Base-by-base conservation (phyloP, 2,113 vertebrate species). In the Megaceryle torquata region DNA sequence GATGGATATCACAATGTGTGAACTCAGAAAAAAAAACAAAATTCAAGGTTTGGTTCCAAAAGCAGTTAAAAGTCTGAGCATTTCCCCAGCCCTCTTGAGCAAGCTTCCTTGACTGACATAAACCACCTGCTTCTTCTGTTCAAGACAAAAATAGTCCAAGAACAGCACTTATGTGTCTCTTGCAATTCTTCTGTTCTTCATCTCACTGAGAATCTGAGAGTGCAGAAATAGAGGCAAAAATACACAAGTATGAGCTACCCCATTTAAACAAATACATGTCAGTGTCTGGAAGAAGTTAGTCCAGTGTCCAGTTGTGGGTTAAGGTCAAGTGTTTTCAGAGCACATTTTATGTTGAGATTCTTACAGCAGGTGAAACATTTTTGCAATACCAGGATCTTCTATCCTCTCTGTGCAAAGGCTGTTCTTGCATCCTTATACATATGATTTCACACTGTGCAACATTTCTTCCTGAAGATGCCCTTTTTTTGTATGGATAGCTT, bases 91-190 rank as follows among this genome's bases (percentile, higher is more conserved):
- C 53, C 48, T 78, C 63, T 71, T 46, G 17, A 95, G 41, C 44
- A 90, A 76, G 72, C 37, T 88, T 93, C 67, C 39, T 83, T 93
- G 85, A 93, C 80, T 93, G 82, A 88, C 10, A 1, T 78, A 95
- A 96, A 91, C 79, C 79, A 95, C 90, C 88, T 94, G 77, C 95
- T 93, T 86, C 95, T 94, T 91, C 86, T 76, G 76, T 79, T 96
- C 69, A 95, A 93, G 60, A 31, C 76, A 96, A 86, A 96, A 95
- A 87, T 89, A 94, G 46, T 61, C 41, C 59, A 77, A 70, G 63
- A 93, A 60, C 33, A 90, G 65, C 69, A 76, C 21, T 95, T 94
- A 48, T 3, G 37, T 85, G 35, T 51, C 51, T 94, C 83, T 70
- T 78, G 46, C 51, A 53, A 43, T 82, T 67, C 76, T 88, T 86